Evolutionary conservation across 2,797 vertebrate genomes (phyloP), one percentile per base, ranked within the genome.

Genomic region (Dendrocincla fuliginosa): DNA sequence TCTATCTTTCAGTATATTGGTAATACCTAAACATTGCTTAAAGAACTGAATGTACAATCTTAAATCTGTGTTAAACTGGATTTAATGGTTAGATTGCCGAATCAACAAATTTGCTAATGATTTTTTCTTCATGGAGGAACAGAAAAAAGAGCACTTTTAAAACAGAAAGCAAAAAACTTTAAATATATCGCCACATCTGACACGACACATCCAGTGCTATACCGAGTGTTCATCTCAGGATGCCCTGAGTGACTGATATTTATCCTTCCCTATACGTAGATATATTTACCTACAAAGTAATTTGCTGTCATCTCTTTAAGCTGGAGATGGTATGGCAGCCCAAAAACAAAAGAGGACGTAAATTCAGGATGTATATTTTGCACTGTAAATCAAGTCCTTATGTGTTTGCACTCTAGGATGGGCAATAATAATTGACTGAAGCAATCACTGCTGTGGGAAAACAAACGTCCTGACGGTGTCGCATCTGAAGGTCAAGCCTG

Each of bases 1-100:
- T 98, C 97, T 95, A 91, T 98, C 98, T 98, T 97, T 95, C 92
- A 85, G 93, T 94, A 86, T 92, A 94, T 94, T 94, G 94, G 94
- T 92, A 94, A 93, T 92, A 94, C 87, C 95, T 95, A 97, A 98
- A 96, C 95, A 96, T 90, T 96, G 84, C 95, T 96, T 96, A 96
- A 97, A 89, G 90, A 96, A 95, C 71, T 37, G 64, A 77, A 89
- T 14, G 60, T 93, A 42, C 84, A 78, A 84, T 92, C 84, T 82
- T 79, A 93, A 83, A 92, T 86, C 69, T 84, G 35, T 2, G 23
- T 71, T 95, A 89, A 95, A 57, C 17, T 77, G 93, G 79, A 44
- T 76, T 93, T 84, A 79, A 80, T 69, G 30, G 50, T 53, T 80
- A 63, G 35, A 15, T 11, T 61, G 49, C 44, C 69, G 61, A 77